A percentile compares a stretch with the other conserved stretches of the same genome.
phyloP scores from a whole-genome alignment of 2,888 invertebrate genomes.

The Andrena minutula region DNA sequence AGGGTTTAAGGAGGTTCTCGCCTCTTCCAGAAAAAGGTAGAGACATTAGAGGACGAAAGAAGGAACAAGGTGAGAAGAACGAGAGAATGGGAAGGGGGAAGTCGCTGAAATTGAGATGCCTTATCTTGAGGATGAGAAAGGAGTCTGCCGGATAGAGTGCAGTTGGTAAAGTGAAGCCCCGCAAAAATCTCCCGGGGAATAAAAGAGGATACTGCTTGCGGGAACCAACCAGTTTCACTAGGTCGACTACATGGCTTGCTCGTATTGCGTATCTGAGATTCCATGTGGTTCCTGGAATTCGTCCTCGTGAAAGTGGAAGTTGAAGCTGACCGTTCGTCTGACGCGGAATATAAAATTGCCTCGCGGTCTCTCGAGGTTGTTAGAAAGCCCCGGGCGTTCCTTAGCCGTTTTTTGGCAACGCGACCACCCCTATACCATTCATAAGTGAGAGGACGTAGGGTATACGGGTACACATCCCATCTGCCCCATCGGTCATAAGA shows the following conservation, averaged over 20 bases:
- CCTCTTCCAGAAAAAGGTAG: slow-evolving; percentile 24
- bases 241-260: slow-evolving; percentile 61
- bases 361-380: slow-evolving; percentile 33
- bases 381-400: slow-evolving; percentile 22
- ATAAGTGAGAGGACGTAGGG: background rate
- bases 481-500: too few relatives aligned
- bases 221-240: slow-evolving; percentile 65
- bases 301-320: slow-evolving; percentile 64
- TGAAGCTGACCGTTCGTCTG: slow-evolving; percentile 38
- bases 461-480: background rate
- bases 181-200: slow-evolving; percentile 78
- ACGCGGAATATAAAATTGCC: slow-evolving; percentile 62
- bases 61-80: background rate
- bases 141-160: slow-evolving; percentile 73
- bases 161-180: slow-evolving; percentile 69
- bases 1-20: slow-evolving; percentile 63
- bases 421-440: slow-evolving; percentile 4
- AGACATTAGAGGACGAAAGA: slow-evolving; percentile 2
- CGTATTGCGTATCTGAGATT: slow-evolving; percentile 69
- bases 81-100: slow-evolving; percentile 39
- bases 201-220: slow-evolving; percentile 72
- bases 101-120: slow-evolving; percentile 79
- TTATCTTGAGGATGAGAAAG: slow-evolving; percentile 79
- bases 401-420: slow-evolving; percentile 35
- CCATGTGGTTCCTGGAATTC: slow-evolving; percentile 62